A percentile compares a stretch with the other conserved stretches of the same genome.
phyloP scores from a whole-genome alignment of 2,888 invertebrate species.

The Phymatocera aterrima region DNA sequence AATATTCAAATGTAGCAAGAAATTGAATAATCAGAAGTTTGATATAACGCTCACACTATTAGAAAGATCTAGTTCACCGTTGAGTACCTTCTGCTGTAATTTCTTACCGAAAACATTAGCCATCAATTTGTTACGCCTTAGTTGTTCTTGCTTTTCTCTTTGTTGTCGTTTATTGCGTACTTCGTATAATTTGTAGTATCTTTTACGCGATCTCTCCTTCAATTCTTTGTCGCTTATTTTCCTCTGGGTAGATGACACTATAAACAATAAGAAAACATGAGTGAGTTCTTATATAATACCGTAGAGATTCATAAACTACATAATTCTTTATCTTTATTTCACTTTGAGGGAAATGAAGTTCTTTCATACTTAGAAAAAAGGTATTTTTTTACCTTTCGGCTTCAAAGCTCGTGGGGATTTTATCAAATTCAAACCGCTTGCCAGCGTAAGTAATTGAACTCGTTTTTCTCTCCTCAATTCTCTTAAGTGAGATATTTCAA shows the following conservation, averaged over 20 bases:
- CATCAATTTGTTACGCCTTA: constrained; percentile 84
- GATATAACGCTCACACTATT: constrained; percentile 79
- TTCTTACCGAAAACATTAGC: constrained; percentile 87
- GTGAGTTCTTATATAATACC: neutral
- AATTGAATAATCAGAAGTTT: constrained; percentile 52
- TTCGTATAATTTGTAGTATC: constrained; percentile 85
- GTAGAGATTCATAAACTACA: neutral
- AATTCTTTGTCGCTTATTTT: constrained; percentile 78
- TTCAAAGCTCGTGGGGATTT: constrained; percentile 58
- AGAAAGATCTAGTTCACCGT: constrained; percentile 81
- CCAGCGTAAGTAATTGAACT: constrained; percentile 73
- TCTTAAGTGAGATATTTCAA: constrained; percentile 74
- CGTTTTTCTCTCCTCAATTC: constrained; percentile 74
- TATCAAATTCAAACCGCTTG: constrained; percentile 62
- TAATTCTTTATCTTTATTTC: neutral
- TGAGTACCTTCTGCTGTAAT: constrained; percentile 81
- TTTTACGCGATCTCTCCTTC: constrained; percentile 78
- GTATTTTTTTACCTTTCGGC: constrained; percentile 25
- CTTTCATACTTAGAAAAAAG: neutral
- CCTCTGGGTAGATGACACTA: constrained; percentile 60
- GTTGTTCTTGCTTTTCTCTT: constrained; percentile 78
- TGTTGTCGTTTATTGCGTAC: constrained; percentile 78
- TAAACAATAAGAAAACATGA: neutral
- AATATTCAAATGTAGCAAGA: constrained; percentile 1
- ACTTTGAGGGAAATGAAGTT: neutral